A percentile compares a stretch with the other conserved stretches of the same genome.
phyloP scores from a whole-genome alignment of 2,113 vertebrate species.

The Ancistrus triradiatus region DNA sequence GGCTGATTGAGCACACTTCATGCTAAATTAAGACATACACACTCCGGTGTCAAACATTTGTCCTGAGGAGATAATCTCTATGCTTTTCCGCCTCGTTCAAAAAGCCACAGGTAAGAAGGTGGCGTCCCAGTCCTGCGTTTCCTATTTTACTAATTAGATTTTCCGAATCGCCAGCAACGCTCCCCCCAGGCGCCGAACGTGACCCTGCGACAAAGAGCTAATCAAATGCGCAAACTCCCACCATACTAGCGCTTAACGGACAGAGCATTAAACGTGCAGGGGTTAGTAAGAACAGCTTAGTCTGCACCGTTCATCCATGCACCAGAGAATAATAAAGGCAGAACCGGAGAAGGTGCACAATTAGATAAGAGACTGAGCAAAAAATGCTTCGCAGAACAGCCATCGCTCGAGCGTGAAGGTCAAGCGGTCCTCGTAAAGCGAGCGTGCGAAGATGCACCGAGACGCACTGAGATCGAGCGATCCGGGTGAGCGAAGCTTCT shows the following conservation, averaged over 20 bases:
- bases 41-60: background rate
- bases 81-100: background rate
- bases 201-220: conserved; percentile 17
- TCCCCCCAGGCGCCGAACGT: too few relatives aligned
- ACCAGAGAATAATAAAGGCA: conserved; percentile 22
- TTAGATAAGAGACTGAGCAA: conserved; percentile 30
- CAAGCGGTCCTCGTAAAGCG: too few relatives aligned
- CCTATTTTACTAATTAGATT: conserved; percentile 35
- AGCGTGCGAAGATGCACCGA: too few relatives aligned
- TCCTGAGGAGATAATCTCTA: background rate
- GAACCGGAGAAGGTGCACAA: conserved; percentile 28
- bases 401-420: conserved; percentile 16
- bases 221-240: conserved; percentile 33
- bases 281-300: too few relatives aligned
- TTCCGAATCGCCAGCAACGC: too few relatives aligned
- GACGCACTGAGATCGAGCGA: conserved; percentile 17
- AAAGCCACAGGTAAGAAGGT: background rate
- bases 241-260: conserved; percentile 12
- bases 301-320: conserved; percentile 3
- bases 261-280: too few relatives aligned
- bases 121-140: background rate
- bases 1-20: conserved; percentile 29
- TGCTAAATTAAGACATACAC: conserved; percentile 3
- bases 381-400: background rate
- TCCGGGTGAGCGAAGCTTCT: conserved; percentile 1